These are phyloP conservation scores for Cynocephalus volans DNA, from an alignment of 2,113 vertebrate species.

Conservation along the genomic window DNA sequence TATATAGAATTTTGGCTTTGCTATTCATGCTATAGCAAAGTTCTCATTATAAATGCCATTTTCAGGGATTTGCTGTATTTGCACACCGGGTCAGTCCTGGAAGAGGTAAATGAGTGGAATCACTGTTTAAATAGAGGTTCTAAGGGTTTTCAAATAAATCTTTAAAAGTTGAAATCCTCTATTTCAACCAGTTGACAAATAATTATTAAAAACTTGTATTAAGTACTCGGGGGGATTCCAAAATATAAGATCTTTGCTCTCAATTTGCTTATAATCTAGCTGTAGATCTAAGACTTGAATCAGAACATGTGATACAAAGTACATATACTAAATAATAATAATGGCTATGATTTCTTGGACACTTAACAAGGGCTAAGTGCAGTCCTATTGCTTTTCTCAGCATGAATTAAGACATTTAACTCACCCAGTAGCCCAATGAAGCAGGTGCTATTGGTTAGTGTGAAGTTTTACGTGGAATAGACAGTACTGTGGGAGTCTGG, in stretches of 20 bases:
- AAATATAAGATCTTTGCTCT: constrained; percentile 58
- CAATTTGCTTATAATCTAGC: constrained; percentile 47
- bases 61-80: constrained; percentile 81
- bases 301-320: neutral
- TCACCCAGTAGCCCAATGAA: neutral
- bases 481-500: neutral
- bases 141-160: constrained; percentile 57
- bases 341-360: neutral
- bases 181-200: constrained; percentile 58
- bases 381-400: neutral
- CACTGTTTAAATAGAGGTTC: constrained; percentile 69
- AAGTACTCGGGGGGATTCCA: neutral
- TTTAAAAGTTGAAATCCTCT: constrained; percentile 56
- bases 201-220: constrained; percentile 37
- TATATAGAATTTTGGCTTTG: constrained; percentile 70
- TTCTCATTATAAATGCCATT: constrained; percentile 74
- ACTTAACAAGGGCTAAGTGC: neutral
- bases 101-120: constrained; percentile 58
- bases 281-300: constrained; percentile 19
- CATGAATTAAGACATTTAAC: neutral
- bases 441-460: neutral
- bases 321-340: neutral
- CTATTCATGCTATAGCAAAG: constrained; percentile 66
- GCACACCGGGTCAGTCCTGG: constrained; percentile 64
- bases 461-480: neutral